These are phyloP conservation scores for Atrichornis clamosus DNA, from an alignment of 2,113 vertebrate species.

Conservation along the genomic window DNA sequence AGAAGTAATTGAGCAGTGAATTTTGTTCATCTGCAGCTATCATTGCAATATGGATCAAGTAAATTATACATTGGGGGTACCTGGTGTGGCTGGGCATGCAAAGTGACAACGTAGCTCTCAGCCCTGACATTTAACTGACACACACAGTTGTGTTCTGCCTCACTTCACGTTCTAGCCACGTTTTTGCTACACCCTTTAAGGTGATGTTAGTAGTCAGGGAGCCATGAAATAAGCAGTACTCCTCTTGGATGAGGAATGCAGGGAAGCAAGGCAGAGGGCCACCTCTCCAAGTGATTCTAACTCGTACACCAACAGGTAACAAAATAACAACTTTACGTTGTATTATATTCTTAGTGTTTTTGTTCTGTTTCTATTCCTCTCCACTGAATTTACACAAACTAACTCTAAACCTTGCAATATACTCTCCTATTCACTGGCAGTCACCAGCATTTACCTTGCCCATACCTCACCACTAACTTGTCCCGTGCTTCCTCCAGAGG, in stretches of 20 bases:
- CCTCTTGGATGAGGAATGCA: background rate
- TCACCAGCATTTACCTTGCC: background rate
- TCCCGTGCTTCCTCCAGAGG: background rate
- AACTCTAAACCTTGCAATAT: background rate
- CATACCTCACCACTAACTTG: background rate
- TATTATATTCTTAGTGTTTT: background rate
- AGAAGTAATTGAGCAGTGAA: background rate
- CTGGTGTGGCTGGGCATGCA: background rate
- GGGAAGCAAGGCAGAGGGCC: background rate
- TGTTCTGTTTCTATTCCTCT: background rate
- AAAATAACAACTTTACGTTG: background rate
- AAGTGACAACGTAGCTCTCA: background rate
- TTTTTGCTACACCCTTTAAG: background rate
- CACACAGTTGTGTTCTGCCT: background rate
- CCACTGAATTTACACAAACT: background rate
- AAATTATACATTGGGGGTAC: background rate
- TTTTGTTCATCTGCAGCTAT: background rate
- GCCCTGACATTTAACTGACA: background rate
- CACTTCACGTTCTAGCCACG: background rate
- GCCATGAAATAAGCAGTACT: background rate
- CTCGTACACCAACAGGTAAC: background rate
- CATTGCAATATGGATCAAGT: accelerated
- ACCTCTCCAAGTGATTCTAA: background rate
- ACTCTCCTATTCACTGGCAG: background rate
- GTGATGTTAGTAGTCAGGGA: background rate